Conservation (phyloP, 1,140 invertebrate species). For the Drosophila baimaii region DNA sequence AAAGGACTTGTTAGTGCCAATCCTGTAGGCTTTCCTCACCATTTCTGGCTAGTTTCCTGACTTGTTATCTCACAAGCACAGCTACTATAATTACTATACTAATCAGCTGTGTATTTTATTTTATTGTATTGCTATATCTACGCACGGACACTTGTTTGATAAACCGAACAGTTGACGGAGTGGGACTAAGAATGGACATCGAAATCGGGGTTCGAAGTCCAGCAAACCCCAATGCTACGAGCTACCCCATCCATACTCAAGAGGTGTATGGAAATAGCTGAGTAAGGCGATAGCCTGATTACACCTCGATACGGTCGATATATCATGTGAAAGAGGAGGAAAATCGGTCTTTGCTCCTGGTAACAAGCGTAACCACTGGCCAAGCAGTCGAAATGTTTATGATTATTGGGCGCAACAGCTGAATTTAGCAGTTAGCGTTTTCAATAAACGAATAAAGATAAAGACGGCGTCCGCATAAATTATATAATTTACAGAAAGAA, state of each 20-base stretch:
- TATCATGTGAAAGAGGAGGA: constrained; percentile 22
- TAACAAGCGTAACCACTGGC: constrained; percentile 22
- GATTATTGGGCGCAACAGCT: constrained; percentile 40
- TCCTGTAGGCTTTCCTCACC: neutral
- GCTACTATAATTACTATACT: constrained; percentile 16
- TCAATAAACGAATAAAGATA: constrained; percentile 61
- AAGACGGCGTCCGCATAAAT: constrained; percentile 32
- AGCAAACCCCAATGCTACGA: constrained; percentile 15
- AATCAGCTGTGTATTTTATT: constrained; percentile 25
- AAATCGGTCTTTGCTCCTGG: constrained; percentile 37
- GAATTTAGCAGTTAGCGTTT: constrained; percentile 36
- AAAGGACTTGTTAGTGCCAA: too few species aligned
- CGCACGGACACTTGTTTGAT: constrained; percentile 19
- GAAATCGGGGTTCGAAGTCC: constrained; percentile 51
- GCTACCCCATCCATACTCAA: constrained; percentile 13
- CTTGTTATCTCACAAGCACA: neutral
- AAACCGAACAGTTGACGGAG: constrained; percentile 11
- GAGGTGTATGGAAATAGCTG: constrained; percentile 36
- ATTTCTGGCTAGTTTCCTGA: neutral
- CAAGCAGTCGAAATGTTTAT: constrained; percentile 36
- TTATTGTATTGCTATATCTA: constrained; percentile 22
- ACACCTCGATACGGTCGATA: constrained; percentile 42
- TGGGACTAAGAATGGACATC: neutral
- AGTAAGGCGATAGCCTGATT: constrained; percentile 33
- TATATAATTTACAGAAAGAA: constrained; percentile 40